Evolutionary conservation across 2,888 invertebrate species (phyloP), one percentile per base, ranked within the genome.

Genomic region (Melieria picta): DNA sequence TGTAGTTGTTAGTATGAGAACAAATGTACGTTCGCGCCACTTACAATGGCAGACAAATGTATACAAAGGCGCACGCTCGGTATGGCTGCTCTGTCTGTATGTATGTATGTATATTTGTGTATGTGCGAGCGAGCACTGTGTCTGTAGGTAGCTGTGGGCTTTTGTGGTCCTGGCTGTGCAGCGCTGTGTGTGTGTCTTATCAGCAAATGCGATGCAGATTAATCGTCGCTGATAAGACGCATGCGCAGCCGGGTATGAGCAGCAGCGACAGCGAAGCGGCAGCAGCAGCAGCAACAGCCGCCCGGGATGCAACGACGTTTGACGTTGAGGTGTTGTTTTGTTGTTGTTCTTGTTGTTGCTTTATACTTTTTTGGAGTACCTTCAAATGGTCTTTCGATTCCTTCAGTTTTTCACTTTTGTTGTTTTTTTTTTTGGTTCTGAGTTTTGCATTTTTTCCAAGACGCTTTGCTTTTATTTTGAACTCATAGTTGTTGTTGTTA

Each of bases 121-220:
- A 30, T 56, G 16, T 56, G 47, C 48, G 3, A 47, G 43, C 11
- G 11, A 58, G 42, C 30, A 0, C 48, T 71, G 11, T 52, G 50
- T 30, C 45, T 63, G 56, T 62, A n/a, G 11, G 67, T 62, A 62
- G 50, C 13, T 58, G 43, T 66, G 52, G 58, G 66, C 46, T 10
- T 13, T 10, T 58, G 56, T 71, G 48, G 62, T 48, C 69, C 63
- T 71, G 42, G 52, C 65, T 64, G 70, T 48, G 46, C 13, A 52
- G 56, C 65, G 67, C 67, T 67, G 50, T 52, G 48, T 30, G 48
- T 45, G 42, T 46, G 43, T 7, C 65, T 67, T 67, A 67, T 67
- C 67, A 67, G 60, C 47, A 43, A 77, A 75, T 72, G 76, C 76
- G 83, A 82, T 84, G 84, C 75, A 79, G 84, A 84, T 84, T 82